These are phyloP conservation scores for Puma concolor DNA, from an alignment of 2,113 vertebrate species.

Conservation along the genomic window DNA sequence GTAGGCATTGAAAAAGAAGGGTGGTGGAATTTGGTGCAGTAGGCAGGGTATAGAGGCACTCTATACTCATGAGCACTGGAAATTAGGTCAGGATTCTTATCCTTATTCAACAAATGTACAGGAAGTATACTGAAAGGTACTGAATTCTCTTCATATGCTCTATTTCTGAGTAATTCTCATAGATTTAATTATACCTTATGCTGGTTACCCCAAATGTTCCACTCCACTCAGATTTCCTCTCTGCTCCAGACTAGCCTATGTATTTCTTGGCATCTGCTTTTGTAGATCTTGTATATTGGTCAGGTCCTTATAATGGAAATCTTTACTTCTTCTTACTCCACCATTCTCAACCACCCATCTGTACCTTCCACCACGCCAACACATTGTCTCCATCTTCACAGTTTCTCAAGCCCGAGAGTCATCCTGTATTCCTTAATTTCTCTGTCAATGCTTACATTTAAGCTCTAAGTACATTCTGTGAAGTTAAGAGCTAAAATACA, in stretches of 20 bases:
- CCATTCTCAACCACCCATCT: background rate
- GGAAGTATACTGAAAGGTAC: background rate
- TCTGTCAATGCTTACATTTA: background rate
- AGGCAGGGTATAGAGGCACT: background rate
- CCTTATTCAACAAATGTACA: background rate
- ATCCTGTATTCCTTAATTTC: background rate
- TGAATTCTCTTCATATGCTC: background rate
- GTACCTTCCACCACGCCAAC: background rate
- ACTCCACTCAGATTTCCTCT: background rate
- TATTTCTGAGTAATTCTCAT: background rate
- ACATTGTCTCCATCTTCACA: background rate
- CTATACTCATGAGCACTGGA: background rate
- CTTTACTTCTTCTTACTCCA: background rate
- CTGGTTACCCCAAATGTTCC: background rate
- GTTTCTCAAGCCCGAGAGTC: background rate
- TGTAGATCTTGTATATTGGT: background rate
- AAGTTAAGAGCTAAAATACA: background rate
- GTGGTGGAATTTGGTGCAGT: accelerated
- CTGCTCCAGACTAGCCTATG: background rate
- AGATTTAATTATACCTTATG: background rate
- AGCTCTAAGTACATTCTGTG: background rate
- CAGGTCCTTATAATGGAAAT: background rate
- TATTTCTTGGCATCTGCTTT: background rate
- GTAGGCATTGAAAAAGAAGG: background rate
- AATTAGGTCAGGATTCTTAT: background rate